Conservation (phyloP, 2,888 invertebrate genomes). For the Parnassius mnemosyne region DNA sequence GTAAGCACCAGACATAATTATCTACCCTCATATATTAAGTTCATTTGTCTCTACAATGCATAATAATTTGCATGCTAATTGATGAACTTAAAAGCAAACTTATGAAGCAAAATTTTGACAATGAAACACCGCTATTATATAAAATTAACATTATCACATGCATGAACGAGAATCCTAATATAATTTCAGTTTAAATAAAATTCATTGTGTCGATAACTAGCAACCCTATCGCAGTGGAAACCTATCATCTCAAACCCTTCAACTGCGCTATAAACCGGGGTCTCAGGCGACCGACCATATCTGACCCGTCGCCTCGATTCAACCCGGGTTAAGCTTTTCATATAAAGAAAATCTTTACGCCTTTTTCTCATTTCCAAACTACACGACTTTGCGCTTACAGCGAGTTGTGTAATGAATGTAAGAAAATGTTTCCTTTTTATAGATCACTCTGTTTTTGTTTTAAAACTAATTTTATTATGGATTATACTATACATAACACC, state of each 20-base stretch:
- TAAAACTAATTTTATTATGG: not conserved
- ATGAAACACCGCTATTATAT: too few species aligned
- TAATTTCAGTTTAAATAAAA: not conserved
- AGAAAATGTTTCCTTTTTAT: constrained; percentile 9
- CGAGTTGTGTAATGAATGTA: constrained; percentile 18
- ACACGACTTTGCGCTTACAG: constrained; percentile 37
- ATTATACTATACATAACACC: too few species aligned
- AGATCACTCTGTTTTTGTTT: constrained; percentile 5
- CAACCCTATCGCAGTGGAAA: constrained; percentile 31
- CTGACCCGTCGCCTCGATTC: constrained; percentile 50
- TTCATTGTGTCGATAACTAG: constrained; percentile 24
- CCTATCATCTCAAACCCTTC: constrained; percentile 56
- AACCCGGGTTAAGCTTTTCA: constrained; percentile 57
- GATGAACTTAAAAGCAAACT: too few species aligned
- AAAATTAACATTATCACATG: too few species aligned
- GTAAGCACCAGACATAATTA: too few species aligned
- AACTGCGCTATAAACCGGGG: constrained; percentile 50
- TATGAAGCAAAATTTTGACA: too few species aligned
- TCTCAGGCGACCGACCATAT: constrained; percentile 40
- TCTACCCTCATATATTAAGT: too few species aligned
- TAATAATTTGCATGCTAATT: too few species aligned
- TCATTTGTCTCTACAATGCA: too few species aligned
- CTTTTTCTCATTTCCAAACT: constrained; percentile 33
- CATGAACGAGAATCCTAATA: too few species aligned
- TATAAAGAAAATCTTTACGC: constrained; percentile 55